phyloP scores from a whole-genome alignment of 2,888 invertebrate genomes.

The Argyresthia goedartella region DNA sequence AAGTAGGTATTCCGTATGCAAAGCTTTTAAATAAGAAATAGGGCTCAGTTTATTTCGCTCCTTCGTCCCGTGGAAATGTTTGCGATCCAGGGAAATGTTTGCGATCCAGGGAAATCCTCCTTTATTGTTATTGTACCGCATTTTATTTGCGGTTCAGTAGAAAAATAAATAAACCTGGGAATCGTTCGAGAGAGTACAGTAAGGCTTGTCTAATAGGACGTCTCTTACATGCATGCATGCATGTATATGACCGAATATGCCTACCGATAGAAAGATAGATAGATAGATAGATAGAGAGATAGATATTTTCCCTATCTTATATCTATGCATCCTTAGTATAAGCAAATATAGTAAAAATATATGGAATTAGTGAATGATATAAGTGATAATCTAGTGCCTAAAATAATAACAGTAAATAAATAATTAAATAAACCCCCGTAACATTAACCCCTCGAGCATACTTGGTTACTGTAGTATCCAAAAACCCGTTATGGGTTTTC shows the following conservation, averaged over 20 bases:
- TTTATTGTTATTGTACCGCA: slow-evolving; percentile 63
- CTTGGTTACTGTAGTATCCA: too few relatives aligned
- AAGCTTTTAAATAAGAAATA: slow-evolving; percentile 57
- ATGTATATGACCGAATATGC: slow-evolving; percentile 26
- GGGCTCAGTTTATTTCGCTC: slow-evolving; percentile 40
- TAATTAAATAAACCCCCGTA: too few relatives aligned
- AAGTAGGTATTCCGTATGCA: slow-evolving; percentile 32
- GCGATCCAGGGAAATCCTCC: slow-evolving; percentile 58
- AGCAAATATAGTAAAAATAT: neutral
- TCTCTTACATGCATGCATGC: slow-evolving; percentile 25
- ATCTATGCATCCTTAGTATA: neutral
- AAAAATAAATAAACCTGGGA: slow-evolving; percentile 53
- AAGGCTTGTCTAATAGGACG: too few relatives aligned
- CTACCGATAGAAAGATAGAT: neutral
- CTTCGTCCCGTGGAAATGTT: slow-evolving; percentile 56
- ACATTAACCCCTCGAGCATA: too few relatives aligned
- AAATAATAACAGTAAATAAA: too few relatives aligned
- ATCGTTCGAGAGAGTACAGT: slow-evolving; percentile 57
- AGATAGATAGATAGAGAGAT: neutral
- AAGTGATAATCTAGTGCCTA: too few relatives aligned
- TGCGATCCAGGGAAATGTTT: slow-evolving; percentile 60
- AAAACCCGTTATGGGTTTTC: too few relatives aligned
- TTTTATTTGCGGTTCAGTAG: slow-evolving; percentile 47
- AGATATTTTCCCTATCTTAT: neutral
- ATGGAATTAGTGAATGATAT: too few relatives aligned